A percentile compares a stretch with the other conserved stretches of the same genome.
Conservation (phyloP, 1,140 invertebrate genomes). For the Globodera ellingtonae region DNA sequence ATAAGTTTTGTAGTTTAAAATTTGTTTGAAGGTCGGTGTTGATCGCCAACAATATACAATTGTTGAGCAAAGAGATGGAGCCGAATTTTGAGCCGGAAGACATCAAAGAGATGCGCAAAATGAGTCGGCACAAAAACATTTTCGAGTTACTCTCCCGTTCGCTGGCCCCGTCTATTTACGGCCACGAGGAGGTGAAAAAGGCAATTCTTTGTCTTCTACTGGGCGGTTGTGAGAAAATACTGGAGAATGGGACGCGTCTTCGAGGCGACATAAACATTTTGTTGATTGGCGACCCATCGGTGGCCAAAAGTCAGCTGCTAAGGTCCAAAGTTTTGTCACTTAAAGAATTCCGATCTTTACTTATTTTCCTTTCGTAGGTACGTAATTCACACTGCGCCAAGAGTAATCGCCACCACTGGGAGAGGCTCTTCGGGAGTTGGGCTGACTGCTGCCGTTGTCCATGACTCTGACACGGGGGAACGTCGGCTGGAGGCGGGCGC, state of each 20-base stretch:
- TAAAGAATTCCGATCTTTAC: background rate
- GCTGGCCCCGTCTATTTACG: conserved; percentile 95
- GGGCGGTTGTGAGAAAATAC: conserved; percentile 90
- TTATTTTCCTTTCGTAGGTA: conserved; percentile 69
- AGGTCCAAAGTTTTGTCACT: conserved; percentile 52
- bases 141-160: conserved; percentile 89
- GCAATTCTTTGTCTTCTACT: conserved; percentile 91
- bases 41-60: conserved; percentile 87
- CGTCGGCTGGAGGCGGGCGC: conserved; percentile 90
- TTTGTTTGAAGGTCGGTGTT: conserved; percentile 77
- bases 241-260: conserved; percentile 91
- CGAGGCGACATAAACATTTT: conserved; percentile 97
- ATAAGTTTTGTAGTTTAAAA: background rate
- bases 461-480: conserved; percentile 87
- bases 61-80: conserved; percentile 84
- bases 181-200: conserved; percentile 93
- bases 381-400: conserved; percentile 86
- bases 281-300: conserved; percentile 96
- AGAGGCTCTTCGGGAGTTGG: conserved; percentile 93
- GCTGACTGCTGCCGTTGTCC: conserved; percentile 95
- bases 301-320: conserved; percentile 95
- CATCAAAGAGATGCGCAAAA: conserved; percentile 80
- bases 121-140: conserved; percentile 71
- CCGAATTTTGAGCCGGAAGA: conserved; percentile 81
- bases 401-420: conserved; percentile 94